Conservation (phyloP, 2,888 invertebrate species). For the Trissolcus japonicus region DNA sequence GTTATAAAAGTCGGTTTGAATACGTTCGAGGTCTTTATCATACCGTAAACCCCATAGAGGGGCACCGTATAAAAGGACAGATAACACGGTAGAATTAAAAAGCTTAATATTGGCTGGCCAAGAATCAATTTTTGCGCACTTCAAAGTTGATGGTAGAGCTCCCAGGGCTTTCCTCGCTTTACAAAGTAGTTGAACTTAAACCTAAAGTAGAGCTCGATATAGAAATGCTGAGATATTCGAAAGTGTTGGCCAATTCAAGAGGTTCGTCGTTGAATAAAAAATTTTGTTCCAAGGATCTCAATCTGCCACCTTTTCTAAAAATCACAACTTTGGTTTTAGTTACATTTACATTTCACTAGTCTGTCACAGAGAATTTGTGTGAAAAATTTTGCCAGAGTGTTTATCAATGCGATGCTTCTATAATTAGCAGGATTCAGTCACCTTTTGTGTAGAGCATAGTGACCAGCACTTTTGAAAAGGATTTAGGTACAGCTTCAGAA, state of each 20-base stretch:
- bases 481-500: no score
- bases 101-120: not conserved
- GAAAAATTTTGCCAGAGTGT: no score
- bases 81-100: not conserved
- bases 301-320: not conserved
- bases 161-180: not conserved
- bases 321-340: not conserved
- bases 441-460: no score
- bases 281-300: not conserved
- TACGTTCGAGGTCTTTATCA: not conserved
- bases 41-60: constrained; percentile 2
- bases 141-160: not conserved
- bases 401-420: no score
- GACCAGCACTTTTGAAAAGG: no score
- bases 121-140: not conserved
- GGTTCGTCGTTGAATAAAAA: not conserved
- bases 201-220: not conserved
- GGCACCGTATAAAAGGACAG: not conserved
- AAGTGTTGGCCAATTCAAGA: not conserved
- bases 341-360: no score
- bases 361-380: no score
- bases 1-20: constrained; percentile 13
- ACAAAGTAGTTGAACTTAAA: not conserved
- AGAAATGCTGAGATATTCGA: not conserved
- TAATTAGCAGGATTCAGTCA: no score